Conservation (phyloP, 92 coral and sea anemone species). For the Heteractis magnifica region DNA sequence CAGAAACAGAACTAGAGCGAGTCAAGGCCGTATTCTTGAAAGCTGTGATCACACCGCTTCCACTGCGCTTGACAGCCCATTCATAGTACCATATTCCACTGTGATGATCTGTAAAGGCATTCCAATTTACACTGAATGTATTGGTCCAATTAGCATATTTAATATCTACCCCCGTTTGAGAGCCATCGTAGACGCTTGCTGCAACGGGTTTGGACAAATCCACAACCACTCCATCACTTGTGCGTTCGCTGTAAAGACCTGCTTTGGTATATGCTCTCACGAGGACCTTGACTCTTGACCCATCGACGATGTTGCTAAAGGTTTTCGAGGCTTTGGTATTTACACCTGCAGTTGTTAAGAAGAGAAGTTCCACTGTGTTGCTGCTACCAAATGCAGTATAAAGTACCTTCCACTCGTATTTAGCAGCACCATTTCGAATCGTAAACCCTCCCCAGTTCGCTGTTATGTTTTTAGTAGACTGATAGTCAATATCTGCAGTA, state of each 20-base stretch:
- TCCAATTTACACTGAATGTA: slow-evolving; percentile 81
- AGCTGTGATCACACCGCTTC: slow-evolving; percentile 53
- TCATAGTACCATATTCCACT: slow-evolving; percentile 76
- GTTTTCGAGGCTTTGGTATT: slow-evolving; percentile 56
- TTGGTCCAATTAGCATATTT: slow-evolving; percentile 86
- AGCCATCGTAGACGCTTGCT: slow-evolving; percentile 70
- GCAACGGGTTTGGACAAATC: slow-evolving; percentile 78
- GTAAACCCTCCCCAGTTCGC: slow-evolving; percentile 98
- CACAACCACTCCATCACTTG: slow-evolving; percentile 79
- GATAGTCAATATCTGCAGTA: slow-evolving; percentile 76
- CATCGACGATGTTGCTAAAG: slow-evolving; percentile 65
- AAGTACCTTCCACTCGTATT: slow-evolving; percentile 82
- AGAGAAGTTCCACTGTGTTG: slow-evolving; percentile 41
- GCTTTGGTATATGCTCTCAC: slow-evolving; percentile 91
- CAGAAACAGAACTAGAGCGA: slow-evolving; percentile 48
- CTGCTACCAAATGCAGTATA: slow-evolving; percentile 42
- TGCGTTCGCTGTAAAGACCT: slow-evolving; percentile 70
- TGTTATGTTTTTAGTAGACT: slow-evolving; percentile 62
- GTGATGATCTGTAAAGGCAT: slow-evolving; percentile 75
- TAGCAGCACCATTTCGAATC: slow-evolving; percentile 70
- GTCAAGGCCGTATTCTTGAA: slow-evolving; percentile 56
- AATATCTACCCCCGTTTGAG: slow-evolving; percentile 50
- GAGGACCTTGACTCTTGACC: slow-evolving; percentile 50
- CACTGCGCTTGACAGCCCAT: slow-evolving; percentile 69
- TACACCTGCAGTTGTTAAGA: slow-evolving; percentile 62